phyloP scores from a whole-genome alignment of 2,797 vertebrate species.

The Centroberyx gerrardi region DNA sequence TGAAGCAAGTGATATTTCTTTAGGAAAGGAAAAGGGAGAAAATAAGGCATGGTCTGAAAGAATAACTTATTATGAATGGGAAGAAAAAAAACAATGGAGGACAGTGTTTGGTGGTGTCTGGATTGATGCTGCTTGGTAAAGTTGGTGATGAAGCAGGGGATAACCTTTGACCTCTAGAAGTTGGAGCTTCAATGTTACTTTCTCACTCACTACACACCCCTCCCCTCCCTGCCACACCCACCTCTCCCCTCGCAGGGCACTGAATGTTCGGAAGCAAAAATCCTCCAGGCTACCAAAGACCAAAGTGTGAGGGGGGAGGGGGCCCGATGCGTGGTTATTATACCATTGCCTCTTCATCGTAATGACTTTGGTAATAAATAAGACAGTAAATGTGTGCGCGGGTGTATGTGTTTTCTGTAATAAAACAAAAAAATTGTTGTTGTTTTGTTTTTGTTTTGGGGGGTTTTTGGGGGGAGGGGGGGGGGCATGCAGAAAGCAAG shows the following conservation, averaged over 20 bases:
- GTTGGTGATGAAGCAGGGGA: neutral
- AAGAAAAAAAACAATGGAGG: neutral
- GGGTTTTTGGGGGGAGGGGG: too few species aligned
- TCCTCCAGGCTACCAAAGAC: conserved; percentile 22
- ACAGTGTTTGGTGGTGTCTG: conserved; percentile 6
- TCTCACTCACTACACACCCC: conserved; percentile 18
- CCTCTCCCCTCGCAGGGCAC: conserved; percentile 42
- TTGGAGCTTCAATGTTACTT: conserved; percentile 34
- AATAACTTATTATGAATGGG: neutral
- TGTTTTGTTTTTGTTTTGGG: too few species aligned
- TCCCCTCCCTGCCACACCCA: conserved; percentile 43
- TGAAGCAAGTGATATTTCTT: neutral
- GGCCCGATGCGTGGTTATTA: neutral
- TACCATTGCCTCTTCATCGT: neutral
- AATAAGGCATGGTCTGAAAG: neutral
- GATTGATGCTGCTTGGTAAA: neutral
- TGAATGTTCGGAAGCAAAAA: conserved; percentile 57
- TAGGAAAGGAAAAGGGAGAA: neutral
- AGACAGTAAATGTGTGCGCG: neutral
- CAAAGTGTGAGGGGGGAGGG: neutral
- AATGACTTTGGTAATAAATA: neutral
- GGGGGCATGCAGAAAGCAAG: too few species aligned
- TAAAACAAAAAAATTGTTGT: too few species aligned
- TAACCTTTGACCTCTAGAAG: conserved; percentile 21
- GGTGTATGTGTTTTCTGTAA: too few species aligned